Evolutionary conservation across 2,113 vertebrate genomes (phyloP).

Genomic region (Petromus typicus): DNA sequence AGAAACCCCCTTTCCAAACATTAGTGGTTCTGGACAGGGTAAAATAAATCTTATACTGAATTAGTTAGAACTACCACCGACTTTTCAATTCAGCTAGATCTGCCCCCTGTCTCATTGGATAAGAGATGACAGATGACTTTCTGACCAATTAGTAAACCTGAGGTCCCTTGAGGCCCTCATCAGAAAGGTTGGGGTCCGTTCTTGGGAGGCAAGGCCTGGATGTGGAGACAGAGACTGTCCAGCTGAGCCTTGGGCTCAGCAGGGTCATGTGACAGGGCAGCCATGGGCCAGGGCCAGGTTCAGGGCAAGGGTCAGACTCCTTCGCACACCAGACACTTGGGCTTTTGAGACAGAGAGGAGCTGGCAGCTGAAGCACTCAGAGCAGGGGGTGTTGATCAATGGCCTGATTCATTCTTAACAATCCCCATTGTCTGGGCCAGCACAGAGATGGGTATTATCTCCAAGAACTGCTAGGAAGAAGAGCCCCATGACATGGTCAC

Average conservation of each 20-base stretch:
- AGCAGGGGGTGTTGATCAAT: constrained; percentile 66
- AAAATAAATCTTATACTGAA: neutral
- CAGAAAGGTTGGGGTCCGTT: no score
- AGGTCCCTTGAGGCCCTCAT: neutral
- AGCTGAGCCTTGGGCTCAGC: neutral
- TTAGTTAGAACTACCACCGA: neutral
- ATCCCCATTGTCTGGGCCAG: constrained; percentile 67
- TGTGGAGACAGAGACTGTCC: constrained; percentile 58
- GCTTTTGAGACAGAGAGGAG: constrained; percentile 74
- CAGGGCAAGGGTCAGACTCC: constrained; percentile 74
- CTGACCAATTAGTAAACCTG: neutral
- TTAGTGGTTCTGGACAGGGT: neutral
- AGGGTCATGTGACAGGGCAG: neutral
- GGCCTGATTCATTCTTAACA: constrained; percentile 77
- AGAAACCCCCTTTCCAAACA: neutral
- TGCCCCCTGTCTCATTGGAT: neutral
- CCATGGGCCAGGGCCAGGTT: constrained; percentile 26
- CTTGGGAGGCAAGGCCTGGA: neutral
- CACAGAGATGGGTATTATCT: constrained; percentile 75
- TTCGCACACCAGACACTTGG: constrained; percentile 67
- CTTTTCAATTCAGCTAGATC: neutral
- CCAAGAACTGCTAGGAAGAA: constrained; percentile 33
- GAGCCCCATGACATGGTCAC: constrained; percentile 41
- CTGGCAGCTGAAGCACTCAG: constrained; percentile 64
- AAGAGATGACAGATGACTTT: neutral